These are phyloP conservation scores for Neomonachus schauinslandi DNA, from an alignment of 2,113 vertebrate species.

Conservation along the genomic window DNA sequence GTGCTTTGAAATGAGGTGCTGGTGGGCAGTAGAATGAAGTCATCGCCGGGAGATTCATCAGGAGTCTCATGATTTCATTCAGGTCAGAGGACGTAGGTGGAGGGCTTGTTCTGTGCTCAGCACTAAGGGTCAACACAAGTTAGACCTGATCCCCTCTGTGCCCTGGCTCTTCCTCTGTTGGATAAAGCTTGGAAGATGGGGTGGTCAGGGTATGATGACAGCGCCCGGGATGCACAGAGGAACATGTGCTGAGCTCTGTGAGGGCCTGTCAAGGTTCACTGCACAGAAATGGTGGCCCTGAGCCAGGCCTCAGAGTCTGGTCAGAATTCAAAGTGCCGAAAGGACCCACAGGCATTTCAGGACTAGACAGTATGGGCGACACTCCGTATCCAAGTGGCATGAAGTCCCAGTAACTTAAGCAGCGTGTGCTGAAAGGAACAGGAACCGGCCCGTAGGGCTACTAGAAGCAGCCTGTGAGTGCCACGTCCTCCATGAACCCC, in stretches of 20 bases:
- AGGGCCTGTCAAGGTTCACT: not conserved
- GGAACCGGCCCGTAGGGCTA: not conserved
- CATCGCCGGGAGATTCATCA: not conserved
- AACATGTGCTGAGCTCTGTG: not conserved
- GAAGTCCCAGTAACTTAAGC: not conserved
- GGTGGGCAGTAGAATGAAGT: not conserved
- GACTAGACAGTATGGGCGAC: not conserved
- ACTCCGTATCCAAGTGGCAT: not conserved
- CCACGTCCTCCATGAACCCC: fast-evolving
- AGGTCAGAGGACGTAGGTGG: not conserved
- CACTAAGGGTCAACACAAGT: not conserved
- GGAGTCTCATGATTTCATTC: not conserved
- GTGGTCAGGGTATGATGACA: fast-evolving
- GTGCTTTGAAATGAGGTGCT: not conserved
- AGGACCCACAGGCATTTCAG: not conserved
- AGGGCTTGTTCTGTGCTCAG: not conserved
- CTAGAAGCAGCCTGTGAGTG: not conserved
- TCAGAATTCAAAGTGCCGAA: not conserved
- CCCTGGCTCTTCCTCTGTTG: not conserved
- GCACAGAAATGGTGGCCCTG: not conserved
- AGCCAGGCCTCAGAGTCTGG: not conserved
- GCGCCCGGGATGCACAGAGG: not conserved
- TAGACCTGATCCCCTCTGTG: not conserved
- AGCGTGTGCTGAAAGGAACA: not conserved
- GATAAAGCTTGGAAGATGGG: not conserved